These are phyloP conservation scores for Heliothis virescens DNA, from an alignment of 1,140 invertebrate genomes.

Conservation along the genomic window DNA sequence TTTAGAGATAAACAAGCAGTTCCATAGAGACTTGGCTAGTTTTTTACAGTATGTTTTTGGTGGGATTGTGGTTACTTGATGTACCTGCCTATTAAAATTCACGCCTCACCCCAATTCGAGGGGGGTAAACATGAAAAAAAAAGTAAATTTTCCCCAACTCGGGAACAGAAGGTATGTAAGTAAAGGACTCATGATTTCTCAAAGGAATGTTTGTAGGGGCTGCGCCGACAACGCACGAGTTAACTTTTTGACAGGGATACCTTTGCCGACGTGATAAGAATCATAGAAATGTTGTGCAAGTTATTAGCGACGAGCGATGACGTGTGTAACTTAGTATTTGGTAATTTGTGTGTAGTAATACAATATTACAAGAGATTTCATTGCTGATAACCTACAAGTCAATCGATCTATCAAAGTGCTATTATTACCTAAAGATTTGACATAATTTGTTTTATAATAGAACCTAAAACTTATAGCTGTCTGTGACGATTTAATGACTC, in stretches of 20 bases:
- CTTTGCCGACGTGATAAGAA: conserved; percentile 79
- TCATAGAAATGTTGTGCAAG: conserved; percentile 59
- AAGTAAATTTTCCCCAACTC: conserved; percentile 60
- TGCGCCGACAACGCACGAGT: conserved; percentile 74
- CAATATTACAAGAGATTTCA: no score
- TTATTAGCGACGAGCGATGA: conserved; percentile 33
- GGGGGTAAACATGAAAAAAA: conserved; percentile 57
- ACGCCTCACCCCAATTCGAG: conserved; percentile 54
- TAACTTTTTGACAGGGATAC: conserved; percentile 84
- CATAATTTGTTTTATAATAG: no score
- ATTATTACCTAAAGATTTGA: no score
- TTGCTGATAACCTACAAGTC: neutral
- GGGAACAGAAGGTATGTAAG: conserved; percentile 68
- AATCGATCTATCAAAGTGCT: no score
- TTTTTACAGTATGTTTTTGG: no score
- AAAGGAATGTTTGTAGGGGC: conserved; percentile 77
- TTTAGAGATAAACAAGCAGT: no score
- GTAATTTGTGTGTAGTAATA: neutral
- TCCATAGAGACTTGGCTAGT: no score
- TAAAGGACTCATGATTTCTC: conserved; percentile 82
- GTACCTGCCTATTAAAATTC: conserved; percentile 56
- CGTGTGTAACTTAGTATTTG: neutral
- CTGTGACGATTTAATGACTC: no score
- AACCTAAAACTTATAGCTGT: no score
- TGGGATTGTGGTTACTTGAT: no score